Percentiles rank a stretch among this genome's conserved stretches.
These are phyloP conservation scores for Bombus breviceps DNA, from an alignment of 1,140 invertebrate genomes.

Conservation along the genomic window DNA sequence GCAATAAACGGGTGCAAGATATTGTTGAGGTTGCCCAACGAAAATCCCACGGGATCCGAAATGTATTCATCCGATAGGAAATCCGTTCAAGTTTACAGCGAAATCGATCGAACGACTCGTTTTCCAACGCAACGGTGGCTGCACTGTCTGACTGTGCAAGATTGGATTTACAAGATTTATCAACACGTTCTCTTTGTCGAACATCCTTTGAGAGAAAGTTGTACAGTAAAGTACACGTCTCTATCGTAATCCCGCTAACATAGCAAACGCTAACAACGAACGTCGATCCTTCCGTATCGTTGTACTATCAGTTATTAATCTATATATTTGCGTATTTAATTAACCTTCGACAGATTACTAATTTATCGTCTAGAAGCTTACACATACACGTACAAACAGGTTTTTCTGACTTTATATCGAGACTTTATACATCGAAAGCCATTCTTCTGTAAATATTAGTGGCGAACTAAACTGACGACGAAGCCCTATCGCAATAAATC, in stretches of 20 bases:
- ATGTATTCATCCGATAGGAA: slow-evolving; percentile 38
- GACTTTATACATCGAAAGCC: too few relatives aligned
- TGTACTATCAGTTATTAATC: too few relatives aligned
- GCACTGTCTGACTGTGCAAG: slow-evolving; percentile 41
- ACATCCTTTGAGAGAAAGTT: background rate
- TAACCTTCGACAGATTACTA: background rate
- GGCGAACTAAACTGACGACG: background rate
- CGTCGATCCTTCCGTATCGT: too few relatives aligned
- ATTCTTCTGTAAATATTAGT: too few relatives aligned
- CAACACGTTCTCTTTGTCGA: background rate
- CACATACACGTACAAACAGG: too few relatives aligned
- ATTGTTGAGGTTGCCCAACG: slow-evolving; percentile 10
- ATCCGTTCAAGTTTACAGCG: slow-evolving; percentile 28
- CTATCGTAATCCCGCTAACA: background rate
- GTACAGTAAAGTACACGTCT: background rate
- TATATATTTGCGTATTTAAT: background rate
- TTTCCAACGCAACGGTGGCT: background rate
- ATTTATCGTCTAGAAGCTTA: background rate
- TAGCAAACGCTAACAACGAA: too few relatives aligned
- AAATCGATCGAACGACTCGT: slow-evolving; percentile 32
- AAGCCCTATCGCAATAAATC: background rate
- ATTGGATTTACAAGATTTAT: slow-evolving; percentile 60
- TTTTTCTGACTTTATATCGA: background rate
- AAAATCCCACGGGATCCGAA: slow-evolving; percentile 30
- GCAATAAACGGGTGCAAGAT: background rate